Percentiles rank a stretch among this genome's conserved stretches.
phyloP scores from a whole-genome alignment of 2,113 vertebrate genomes.

The Anser brachyrhynchus region DNA sequence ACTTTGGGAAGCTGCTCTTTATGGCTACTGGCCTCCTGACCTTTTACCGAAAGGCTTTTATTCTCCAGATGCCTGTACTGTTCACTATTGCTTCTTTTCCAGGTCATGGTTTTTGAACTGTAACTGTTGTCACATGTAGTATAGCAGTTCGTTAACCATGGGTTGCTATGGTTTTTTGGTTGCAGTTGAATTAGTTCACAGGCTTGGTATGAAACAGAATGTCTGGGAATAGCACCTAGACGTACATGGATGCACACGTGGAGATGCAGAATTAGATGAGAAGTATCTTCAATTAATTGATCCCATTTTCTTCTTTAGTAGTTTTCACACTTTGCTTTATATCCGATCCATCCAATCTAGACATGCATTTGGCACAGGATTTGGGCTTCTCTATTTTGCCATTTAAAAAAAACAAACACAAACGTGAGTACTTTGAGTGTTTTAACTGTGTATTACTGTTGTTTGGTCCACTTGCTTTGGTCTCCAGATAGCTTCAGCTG shows the following conservation, averaged over 20 bases:
- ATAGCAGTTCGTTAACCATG: neutral
- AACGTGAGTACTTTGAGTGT: neutral
- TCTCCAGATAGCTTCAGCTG: neutral
- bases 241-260: neutral
- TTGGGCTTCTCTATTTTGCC: neutral
- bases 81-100: neutral
- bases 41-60: neutral
- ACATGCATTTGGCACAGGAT: neutral
- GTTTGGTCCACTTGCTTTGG: neutral
- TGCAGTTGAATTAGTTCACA: neutral
- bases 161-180: neutral
- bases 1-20: neutral
- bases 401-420: neutral
- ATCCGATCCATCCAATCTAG: neutral
- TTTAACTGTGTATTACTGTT: neutral
- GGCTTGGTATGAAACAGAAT: neutral
- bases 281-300: neutral
- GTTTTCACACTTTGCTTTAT: neutral
- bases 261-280: neutral
- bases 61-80: too few species aligned
- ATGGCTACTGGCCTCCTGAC: neutral
- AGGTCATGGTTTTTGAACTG: constrained; percentile 4
- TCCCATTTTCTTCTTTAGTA: neutral
- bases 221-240: neutral
- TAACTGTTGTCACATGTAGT: neutral